Base-by-base conservation (phyloP, 2,797 vertebrate genomes). In the Sebastes ruberrimus region DNA sequence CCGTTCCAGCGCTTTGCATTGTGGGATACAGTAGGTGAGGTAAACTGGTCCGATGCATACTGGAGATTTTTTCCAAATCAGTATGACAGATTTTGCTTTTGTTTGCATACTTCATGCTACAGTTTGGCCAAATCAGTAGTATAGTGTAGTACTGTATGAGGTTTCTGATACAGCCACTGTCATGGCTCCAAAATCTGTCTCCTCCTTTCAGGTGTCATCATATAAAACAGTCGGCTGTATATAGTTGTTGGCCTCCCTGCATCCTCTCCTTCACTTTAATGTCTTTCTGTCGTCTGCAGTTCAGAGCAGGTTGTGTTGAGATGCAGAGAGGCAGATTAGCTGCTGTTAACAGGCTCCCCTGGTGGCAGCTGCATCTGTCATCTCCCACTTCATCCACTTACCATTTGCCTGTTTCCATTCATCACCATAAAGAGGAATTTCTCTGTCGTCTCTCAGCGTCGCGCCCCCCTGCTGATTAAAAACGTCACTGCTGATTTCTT, bases 281-380 rank as follows among this genome's bases (percentile, higher is more conserved):
- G 74, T 59, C 23, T 30, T 14, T 68, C 5, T 69, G 70, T 74
- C 57, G 9, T 80, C 64, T 25, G 59, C 56, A 4, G 11, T 42
- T 69, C 22, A 2, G 32, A 78, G 53, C 77, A 16, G 56, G 80
- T 84, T 80, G 73, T 22, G 68, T 38, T 28, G 81, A 76, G 60
- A 80, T 76, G 83, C 82, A 65, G 81, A 76, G 60, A 78, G 73
- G 83, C 82, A 65, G 57, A 85, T 83, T 67, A 82, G 76, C 80
- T 66, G 76, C 80, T 73, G 61, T 70, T 65, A 71, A 32, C 32
- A 2, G 55, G 28, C 56, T 71, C 66, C 59, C 68, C 69, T 56
- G 65, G 53, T 79, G 84, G 80, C 82, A 71, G 71, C 74, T 52
- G 38, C 82, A 86, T 87, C 80, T 76, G 80, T 91, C 85, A 76